Percentiles rank a stretch among this genome's conserved stretches.
phyloP scores from a whole-genome alignment of 2,888 invertebrate species.

The Acanthopleura granulata region DNA sequence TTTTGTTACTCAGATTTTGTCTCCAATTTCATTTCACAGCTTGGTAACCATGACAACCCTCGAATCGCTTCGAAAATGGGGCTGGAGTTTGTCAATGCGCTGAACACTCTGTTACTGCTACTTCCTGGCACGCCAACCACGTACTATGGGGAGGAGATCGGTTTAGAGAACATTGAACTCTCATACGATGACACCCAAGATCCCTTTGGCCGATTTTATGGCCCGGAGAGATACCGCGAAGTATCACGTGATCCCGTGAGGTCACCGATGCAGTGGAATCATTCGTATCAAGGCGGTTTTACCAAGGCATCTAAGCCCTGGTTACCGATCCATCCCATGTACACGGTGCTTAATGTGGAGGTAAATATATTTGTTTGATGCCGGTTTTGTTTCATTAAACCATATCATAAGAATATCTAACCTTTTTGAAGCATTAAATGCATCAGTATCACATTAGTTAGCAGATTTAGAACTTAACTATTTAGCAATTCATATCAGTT shows the following conservation, averaged over 20 bases:
- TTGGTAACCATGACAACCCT: conserved; percentile 57
- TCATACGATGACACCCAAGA: conserved; percentile 54
- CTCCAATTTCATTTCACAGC: conserved; percentile 33
- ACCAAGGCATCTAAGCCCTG: conserved; percentile 30
- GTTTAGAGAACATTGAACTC: conserved; percentile 76
- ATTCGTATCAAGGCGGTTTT: conserved; percentile 40
- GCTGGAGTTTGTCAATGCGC: conserved; percentile 76
- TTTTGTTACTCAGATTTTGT: no score
- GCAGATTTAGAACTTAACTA: no score
- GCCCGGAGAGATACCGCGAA: conserved; percentile 37
- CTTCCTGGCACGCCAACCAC: conserved; percentile 89
- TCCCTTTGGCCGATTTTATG: conserved; percentile 45
- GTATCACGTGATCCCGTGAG: conserved; percentile 39
- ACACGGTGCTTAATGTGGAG: conserved; percentile 33
- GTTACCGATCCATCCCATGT: conserved; percentile 43
- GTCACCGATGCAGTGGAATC: conserved; percentile 56
- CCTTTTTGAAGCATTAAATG: no score
- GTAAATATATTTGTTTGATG: conserved; percentile 23
- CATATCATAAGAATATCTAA: no score
- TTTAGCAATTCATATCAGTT: no score
- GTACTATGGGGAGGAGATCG: conserved; percentile 91
- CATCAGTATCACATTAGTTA: no score
- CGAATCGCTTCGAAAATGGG: conserved; percentile 75
- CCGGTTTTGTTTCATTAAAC: neutral
- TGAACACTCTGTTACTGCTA: conserved; percentile 85